Percentiles rank a stretch among this genome's conserved stretches.
Conservation (phyloP, 37 sponge, comb jelly and placozoan species). For the Theonella swinhoei region DNA sequence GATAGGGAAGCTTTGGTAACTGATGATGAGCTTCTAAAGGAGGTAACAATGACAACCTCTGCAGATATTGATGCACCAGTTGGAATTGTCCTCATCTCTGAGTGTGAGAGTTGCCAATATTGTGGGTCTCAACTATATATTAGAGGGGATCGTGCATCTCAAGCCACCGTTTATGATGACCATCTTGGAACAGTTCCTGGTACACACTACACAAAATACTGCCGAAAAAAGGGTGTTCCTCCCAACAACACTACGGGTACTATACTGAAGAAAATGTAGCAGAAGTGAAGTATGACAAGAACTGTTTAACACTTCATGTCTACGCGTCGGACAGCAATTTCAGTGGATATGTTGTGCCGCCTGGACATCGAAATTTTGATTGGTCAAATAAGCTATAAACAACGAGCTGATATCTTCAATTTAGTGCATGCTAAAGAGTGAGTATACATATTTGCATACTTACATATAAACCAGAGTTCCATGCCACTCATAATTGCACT, state of each 20-base stretch:
- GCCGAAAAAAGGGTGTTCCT: slow-evolving; percentile 14
- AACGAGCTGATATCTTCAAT: slow-evolving; percentile 33
- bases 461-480: too few relatives aligned
- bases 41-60: too few relatives aligned
- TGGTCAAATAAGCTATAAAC: slow-evolving; percentile 34
- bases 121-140: background rate
- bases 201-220: slow-evolving; percentile 15
- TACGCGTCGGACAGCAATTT: background rate
- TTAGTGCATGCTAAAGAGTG: too few relatives aligned
- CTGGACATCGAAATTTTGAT: slow-evolving; percentile 13
- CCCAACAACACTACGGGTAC: slow-evolving; percentile 21
- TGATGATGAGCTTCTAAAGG: background rate
- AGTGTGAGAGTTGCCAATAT: background rate
- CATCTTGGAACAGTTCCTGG: slow-evolving; percentile 10
- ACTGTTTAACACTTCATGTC: slow-evolving; percentile 23
- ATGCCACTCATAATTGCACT: too few relatives aligned
- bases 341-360: background rate
- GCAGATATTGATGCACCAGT: too few relatives aligned
- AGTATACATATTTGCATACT: too few relatives aligned
- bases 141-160: slow-evolving; percentile 9
- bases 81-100: background rate
- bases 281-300: background rate
- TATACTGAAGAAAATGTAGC: background rate
- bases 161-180: slow-evolving; percentile 15
- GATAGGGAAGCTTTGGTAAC: background rate